Base-by-base conservation (phyloP, 2,888 invertebrate genomes). In the Laspeyria flexula region DNA sequence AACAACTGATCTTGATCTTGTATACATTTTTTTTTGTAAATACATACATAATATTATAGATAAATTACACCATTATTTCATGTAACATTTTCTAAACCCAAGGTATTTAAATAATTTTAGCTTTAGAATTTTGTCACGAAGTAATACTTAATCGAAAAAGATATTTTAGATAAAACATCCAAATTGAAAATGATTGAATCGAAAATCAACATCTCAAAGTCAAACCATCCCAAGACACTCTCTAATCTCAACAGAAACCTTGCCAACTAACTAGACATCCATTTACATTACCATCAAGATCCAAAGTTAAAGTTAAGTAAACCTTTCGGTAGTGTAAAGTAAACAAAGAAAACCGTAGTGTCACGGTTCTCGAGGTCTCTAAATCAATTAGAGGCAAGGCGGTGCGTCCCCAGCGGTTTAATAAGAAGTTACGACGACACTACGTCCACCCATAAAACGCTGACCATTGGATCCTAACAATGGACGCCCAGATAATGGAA, bases 351-450 rank as follows among this genome's bases (percentile, higher is more conserved):
- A 74, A 60, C 60, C 73, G 71, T 71, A 73, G 73, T 76, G 80
- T 77, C 80, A 78, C 73, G 76, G 76, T 69, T 71, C 70, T 71
- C 61, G 58, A 65, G 74, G 79, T 83, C 82, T 82, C 83, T 89
- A 90, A 90, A 90, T 90, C 90, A 90, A 88, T 90, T 89, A 90
- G 86, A 81, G 70, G 72, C 69, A 79, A 86, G 83, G 77, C 79
- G 75, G 74, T 75, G 79, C 77, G 81, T 81, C 85, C 87, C 84
- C 75, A 71, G 74, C 75, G 83, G 81, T 88, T 90, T 90, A 88
- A 90, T 89, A 90, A 88, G 88, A 73, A 90, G 85, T 89, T 88
- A 90, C 86, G 81, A 78, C 74, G 83, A 81, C 83, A 74, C 79
- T 57, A 75, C 72, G 73, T 62, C 77, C 77, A 66, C 78, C 84